Evolutionary conservation across 2,113 vertebrate genomes (phyloP).

Genomic region (Mionectes macconnelli): DNA sequence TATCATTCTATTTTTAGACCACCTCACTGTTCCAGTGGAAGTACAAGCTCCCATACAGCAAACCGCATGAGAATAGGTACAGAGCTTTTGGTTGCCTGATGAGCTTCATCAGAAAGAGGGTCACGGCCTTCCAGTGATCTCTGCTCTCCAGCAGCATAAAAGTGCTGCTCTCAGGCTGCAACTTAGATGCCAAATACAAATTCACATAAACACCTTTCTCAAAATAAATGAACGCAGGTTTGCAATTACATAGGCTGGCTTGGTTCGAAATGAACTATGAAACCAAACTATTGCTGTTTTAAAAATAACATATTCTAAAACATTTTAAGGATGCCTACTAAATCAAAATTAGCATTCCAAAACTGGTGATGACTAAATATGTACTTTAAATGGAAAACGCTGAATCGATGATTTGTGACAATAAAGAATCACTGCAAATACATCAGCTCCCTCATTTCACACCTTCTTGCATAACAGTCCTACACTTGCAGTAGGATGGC

Average conservation of each 20-base stretch:
- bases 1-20: neutral
- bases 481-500: slow-evolving; percentile 1
- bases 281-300: neutral
- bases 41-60: neutral
- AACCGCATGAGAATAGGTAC: neutral
- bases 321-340: neutral
- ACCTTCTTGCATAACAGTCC: slow-evolving; percentile 48
- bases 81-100: neutral
- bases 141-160: neutral
- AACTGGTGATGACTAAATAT: neutral
- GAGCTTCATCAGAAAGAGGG: neutral
- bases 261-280: neutral
- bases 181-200: neutral
- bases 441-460: slow-evolving; percentile 27
- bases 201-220: neutral
- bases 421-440: neutral
- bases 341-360: slow-evolving; percentile 7
- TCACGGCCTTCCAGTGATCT: neutral
- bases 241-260: neutral
- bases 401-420: neutral
- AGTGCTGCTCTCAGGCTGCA: neutral
- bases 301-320: slow-evolving; percentile 28
- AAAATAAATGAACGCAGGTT: neutral
- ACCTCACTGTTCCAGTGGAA: neutral
- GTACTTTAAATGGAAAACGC: slow-evolving; percentile 26